Evolutionary conservation across 2,888 invertebrate species (phyloP).

Genomic region (Callosobruchus maculatus): DNA sequence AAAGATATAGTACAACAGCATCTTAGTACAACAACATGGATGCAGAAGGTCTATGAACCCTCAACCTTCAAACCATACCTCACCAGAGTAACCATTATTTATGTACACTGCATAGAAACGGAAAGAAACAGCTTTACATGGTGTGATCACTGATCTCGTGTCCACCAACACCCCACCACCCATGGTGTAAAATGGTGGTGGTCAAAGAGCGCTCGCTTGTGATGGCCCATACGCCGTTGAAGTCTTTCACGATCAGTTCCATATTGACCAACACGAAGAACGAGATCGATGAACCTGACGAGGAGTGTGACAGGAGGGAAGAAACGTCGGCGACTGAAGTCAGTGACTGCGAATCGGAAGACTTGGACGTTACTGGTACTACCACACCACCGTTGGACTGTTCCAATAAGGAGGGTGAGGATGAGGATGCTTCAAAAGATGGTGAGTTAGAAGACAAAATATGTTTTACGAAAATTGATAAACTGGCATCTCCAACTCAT

Average conservation of each 20-base stretch:
- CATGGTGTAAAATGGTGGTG: conserved; percentile 27
- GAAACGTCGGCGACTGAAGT: conserved; percentile 37
- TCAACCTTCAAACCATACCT: background rate
- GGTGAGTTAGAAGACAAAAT: background rate
- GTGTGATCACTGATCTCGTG: background rate
- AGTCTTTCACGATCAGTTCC: conserved; percentile 79
- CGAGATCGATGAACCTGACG: conserved; percentile 17
- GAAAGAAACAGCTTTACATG: background rate
- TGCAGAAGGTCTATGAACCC: background rate
- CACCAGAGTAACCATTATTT: background rate
- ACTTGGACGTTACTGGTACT: conserved; percentile 74
- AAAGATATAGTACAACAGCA: no score
- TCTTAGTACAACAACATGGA: no score
- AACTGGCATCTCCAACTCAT: no score
- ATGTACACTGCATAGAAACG: background rate
- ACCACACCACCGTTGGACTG: conserved; percentile 63
- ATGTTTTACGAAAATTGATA: no score
- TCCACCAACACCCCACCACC: conserved; percentile 1
- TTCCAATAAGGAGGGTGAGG: conserved; percentile 49
- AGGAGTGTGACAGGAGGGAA: conserved; percentile 15
- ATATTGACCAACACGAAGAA: conserved; percentile 55
- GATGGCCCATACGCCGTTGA: conserved; percentile 61
- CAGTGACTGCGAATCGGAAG: conserved; percentile 69
- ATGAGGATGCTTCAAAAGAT: background rate
- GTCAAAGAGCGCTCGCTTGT: conserved; percentile 25